Base-by-base conservation (phyloP, 2,113 vertebrate species). In the Micronycteris hirsuta region DNA sequence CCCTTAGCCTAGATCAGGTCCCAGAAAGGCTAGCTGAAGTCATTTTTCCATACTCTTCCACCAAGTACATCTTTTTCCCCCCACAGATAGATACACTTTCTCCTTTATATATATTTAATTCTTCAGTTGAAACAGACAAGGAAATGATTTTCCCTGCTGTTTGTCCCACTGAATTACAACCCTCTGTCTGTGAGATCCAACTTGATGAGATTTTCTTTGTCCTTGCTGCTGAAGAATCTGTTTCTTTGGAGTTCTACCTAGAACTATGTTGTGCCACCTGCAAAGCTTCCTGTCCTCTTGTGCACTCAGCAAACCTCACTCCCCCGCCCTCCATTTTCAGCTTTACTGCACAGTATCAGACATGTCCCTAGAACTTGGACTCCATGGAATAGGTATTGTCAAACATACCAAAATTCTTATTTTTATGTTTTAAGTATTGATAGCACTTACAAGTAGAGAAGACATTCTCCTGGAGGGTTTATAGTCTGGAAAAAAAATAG, bases 191-290 rank as follows among this genome's bases (percentile, higher is more conserved):
- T 96, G 89, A 96, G 90, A 87, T 97, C 73, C 92, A 80, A 38
- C 85, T 94, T 82, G 86, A 92, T 93, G 87, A 94, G 31, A 82
- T 90, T 92, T 77, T 85, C 20, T 93, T 93, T 95, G 86, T 93
- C 58, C 38, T 33, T 89, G 8, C 65, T 87, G 11, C 68, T 71
- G 67, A 95, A 84, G 33, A 90, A 52, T 20, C n/a, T 56, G 0
- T 80, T 94, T 49, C 38, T 54, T 81, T 80, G n/a, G 81, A 77
- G 33, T 91, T 54, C 49, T 65, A 16, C 33, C 22, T 65, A 16
- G 78, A 89, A 9, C 12, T 67, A 7, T 24, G n/a, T 26, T 67
- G 41, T 54, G 26, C 47, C 28, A 41, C 54, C 22, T 70, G 19
- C 43, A 84, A 86, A 68, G 43, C 16, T 49, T 73, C 43, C 52